phyloP scores from a whole-genome alignment of 2,797 vertebrate species.

The Anomalospiza imberbis region DNA sequence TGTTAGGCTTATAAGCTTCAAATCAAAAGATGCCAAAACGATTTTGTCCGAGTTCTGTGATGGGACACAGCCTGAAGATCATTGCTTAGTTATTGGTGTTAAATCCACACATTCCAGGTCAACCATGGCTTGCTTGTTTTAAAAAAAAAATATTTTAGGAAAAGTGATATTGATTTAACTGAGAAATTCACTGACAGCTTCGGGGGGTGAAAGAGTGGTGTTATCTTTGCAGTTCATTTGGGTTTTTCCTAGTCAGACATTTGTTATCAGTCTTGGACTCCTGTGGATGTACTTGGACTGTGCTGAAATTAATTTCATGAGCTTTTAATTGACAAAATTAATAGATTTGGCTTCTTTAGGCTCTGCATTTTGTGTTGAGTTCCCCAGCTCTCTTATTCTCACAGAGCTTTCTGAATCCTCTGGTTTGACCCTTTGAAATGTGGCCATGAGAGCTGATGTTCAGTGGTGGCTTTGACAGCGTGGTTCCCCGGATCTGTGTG shows the following conservation, averaged over 20 bases:
- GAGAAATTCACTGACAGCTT: background rate
- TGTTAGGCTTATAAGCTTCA: background rate
- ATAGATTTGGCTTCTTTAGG: background rate
- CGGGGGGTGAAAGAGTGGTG: accelerated
- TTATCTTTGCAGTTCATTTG: background rate
- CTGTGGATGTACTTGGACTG: background rate
- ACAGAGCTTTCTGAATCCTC: background rate
- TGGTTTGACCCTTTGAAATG: background rate
- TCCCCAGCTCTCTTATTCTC: background rate
- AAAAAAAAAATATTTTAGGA: background rate
- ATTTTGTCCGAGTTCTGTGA: background rate
- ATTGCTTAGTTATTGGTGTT: background rate
- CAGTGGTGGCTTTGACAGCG: background rate
- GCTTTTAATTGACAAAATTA: background rate
- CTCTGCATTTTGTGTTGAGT: accelerated
- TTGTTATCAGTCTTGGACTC: background rate
- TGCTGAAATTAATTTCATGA: background rate
- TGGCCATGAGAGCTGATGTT: background rate
- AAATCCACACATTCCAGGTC: background rate
- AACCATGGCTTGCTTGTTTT: accelerated
- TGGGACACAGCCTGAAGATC: background rate
- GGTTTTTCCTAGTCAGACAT: background rate
- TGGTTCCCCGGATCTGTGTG: background rate
- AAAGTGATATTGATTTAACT: background rate
- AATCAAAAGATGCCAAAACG: background rate